Conservation (phyloP, 2,888 invertebrate species). For the Folsomia manolachei region DNA sequence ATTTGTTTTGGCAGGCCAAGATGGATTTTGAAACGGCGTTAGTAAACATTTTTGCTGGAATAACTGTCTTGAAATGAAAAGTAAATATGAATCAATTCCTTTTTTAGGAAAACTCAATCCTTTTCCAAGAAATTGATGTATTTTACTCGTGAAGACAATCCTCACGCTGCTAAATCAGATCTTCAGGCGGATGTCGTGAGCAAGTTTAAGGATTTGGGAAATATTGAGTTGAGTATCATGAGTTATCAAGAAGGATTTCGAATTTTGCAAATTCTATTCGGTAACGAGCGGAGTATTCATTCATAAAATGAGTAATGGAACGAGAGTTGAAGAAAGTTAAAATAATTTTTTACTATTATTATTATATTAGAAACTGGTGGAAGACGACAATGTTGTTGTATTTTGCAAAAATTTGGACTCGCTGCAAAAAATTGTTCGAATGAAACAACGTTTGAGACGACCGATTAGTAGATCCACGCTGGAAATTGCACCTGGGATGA, state of each 20-base stretch:
- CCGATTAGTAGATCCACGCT: constrained; percentile 35
- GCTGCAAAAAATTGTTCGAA: constrained; percentile 39
- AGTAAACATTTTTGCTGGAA: too few relatives aligned
- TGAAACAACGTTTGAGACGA: constrained; percentile 38
- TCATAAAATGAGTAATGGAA: neutral
- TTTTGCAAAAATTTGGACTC: constrained; percentile 27
- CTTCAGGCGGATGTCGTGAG: constrained; percentile 31
- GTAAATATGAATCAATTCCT: neutral
- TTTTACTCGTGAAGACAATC: constrained; percentile 44
- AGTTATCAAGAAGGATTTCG: constrained; percentile 40
- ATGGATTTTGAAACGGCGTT: constrained; percentile 35
- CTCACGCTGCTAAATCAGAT: constrained; percentile 33
- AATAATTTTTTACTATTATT: neutral
- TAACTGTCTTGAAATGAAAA: too few relatives aligned
- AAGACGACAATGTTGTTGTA: constrained; percentile 28
- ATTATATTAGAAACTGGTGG: constrained; percentile 25
- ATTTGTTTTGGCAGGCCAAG: constrained; percentile 44
- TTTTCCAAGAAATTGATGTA: constrained; percentile 42
- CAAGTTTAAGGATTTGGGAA: constrained; percentile 46
- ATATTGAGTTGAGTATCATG: constrained; percentile 40
- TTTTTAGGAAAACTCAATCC: constrained; percentile 36
- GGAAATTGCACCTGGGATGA: constrained; percentile 37
- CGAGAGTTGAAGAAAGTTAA: too few relatives aligned
- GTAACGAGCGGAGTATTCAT: too few relatives aligned
- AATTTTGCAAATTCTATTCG: constrained; percentile 32